Percentiles rank a stretch among this genome's conserved stretches.
phyloP scores from a whole-genome alignment of 2,113 vertebrate genomes.

The Craseonycteris thonglongyai region DNA sequence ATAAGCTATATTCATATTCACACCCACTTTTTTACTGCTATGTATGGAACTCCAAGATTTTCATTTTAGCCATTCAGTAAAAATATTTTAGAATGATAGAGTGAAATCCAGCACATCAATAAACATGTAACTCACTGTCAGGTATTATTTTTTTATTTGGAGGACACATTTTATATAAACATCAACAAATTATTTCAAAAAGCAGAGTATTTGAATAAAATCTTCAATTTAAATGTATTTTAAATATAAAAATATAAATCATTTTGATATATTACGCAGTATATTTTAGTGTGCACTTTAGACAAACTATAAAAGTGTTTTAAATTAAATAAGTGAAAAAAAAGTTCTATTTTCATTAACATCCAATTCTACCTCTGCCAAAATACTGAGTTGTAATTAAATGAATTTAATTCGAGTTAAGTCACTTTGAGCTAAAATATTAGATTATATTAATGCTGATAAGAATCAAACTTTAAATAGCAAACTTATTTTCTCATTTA shows the following conservation, averaged over 20 bases:
- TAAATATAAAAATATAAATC: neutral
- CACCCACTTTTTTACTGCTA: neutral
- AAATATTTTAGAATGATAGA: neutral
- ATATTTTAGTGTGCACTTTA: neutral
- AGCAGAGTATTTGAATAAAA: neutral
- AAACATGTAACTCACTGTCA: neutral
- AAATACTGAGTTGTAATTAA: neutral
- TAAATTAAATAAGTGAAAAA: neutral
- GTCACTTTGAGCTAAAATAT: neutral
- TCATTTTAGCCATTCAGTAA: neutral
- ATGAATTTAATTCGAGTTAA: neutral
- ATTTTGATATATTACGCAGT: neutral
- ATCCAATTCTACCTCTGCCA: neutral
- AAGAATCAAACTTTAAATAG: slow-evolving; percentile 8
- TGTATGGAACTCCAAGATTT: neutral
- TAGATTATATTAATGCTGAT: neutral
- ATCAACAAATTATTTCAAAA: neutral
- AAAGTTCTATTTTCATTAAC: neutral
- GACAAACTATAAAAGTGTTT: neutral
- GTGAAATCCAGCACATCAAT: neutral
- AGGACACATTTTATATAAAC: neutral
- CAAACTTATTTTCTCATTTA: neutral
- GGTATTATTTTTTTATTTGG: neutral
- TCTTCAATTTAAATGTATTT: neutral
- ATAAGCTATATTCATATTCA: neutral